Evolutionary conservation across 2,888 invertebrate species (phyloP).

Genomic region (Zygaena filipendulae): DNA sequence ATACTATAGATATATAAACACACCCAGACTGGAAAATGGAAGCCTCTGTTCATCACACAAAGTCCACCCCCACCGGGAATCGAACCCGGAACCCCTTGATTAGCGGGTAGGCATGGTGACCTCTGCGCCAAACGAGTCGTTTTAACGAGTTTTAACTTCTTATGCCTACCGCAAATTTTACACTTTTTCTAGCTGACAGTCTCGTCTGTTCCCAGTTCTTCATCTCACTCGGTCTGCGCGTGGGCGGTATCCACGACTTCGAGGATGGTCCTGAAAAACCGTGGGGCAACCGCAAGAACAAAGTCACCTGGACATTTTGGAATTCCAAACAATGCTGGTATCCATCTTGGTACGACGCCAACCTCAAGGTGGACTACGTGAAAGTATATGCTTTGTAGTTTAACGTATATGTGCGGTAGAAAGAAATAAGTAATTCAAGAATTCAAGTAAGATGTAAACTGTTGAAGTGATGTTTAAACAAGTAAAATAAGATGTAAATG

Average conservation of each 20-base stretch:
- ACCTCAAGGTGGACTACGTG: slow-evolving; percentile 70
- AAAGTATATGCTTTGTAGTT: slow-evolving; percentile 63
- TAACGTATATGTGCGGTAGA: not conserved
- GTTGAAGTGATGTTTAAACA: too few species aligned
- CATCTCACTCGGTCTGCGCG: slow-evolving; percentile 79
- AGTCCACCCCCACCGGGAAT: too few species aligned
- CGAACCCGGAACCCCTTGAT: too few species aligned
- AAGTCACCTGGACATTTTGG: slow-evolving; percentile 76
- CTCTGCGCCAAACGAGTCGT: too few species aligned
- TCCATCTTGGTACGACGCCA: slow-evolving; percentile 71
- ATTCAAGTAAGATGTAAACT: too few species aligned
- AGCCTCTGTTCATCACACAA: too few species aligned
- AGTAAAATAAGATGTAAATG: too few species aligned
- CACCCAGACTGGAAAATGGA: too few species aligned
- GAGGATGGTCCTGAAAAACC: slow-evolving; percentile 75
- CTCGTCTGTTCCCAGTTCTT: slow-evolving; percentile 71
- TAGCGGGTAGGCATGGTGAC: too few species aligned
- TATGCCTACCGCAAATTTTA: too few species aligned
- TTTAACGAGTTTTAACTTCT: too few species aligned
- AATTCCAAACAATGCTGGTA: slow-evolving; percentile 63
- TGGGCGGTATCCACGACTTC: slow-evolving; percentile 82
- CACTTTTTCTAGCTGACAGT: not conserved
- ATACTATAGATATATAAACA: too few species aligned
- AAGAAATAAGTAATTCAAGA: not conserved
- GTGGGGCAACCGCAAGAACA: slow-evolving; percentile 76